phyloP scores from a whole-genome alignment of 1,140 invertebrate genomes.

The Platorchestia sp. region DNA sequence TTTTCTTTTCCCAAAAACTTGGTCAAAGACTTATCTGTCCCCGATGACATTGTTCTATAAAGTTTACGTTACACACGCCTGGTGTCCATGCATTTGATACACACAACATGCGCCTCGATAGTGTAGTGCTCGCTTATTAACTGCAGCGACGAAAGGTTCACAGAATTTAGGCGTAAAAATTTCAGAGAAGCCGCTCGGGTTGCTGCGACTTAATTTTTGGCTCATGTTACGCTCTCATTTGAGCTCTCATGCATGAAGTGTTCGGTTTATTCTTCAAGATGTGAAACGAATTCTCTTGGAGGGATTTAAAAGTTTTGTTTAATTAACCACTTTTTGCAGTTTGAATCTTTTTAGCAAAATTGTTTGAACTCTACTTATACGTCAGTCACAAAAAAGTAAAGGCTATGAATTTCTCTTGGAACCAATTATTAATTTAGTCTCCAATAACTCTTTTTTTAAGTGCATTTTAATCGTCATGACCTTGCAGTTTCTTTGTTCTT shows the following conservation, averaged over 20 bases:
- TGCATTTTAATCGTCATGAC: not conserved
- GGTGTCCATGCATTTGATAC: not conserved
- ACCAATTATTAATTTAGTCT: not conserved
- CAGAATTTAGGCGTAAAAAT: not conserved
- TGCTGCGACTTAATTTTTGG: not conserved
- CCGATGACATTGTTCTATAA: not conserved
- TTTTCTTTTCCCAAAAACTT: not conserved
- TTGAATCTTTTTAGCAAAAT: no score
- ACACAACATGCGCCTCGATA: no score
- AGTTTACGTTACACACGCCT: not conserved
- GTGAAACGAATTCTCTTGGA: not conserved
- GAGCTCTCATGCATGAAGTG: not conserved
- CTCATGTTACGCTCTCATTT: not conserved
- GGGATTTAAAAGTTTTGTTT: not conserved
- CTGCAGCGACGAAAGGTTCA: not conserved
- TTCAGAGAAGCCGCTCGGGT: not conserved
- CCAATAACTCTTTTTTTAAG: no score
- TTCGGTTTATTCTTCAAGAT: not conserved
- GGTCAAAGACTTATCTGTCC: not conserved
- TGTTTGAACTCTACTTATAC: no score
- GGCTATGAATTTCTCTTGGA: not conserved
- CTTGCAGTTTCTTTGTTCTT: not conserved
- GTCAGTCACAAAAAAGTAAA: no score
- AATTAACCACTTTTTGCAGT: no score
- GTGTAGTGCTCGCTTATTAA: not conserved